Evolutionary conservation across 2,797 vertebrate genomes (phyloP), one percentile per base, ranked within the genome.

Genomic region (Aldrovandia affinis): DNA sequence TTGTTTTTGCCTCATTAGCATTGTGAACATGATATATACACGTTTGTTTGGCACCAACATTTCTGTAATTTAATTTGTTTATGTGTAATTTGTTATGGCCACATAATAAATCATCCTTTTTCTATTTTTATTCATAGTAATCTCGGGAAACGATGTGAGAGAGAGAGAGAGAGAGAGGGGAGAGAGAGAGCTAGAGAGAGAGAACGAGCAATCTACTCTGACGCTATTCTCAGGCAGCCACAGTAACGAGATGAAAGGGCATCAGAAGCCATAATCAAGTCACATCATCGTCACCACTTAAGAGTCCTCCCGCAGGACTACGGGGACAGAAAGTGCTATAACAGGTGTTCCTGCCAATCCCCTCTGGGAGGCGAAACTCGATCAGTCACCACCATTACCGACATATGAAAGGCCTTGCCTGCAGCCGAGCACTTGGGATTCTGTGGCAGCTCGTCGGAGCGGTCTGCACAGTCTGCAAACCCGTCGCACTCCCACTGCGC

Each of bases 401-500:
- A 22, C 25, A 30, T 1, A 39, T 57, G 65, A 47, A 57, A 82
- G 81, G 80, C 73, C 90, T 90, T 88, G 88, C 96, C 96, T 96
- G 96, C 94, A 90, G 88, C 95, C 86, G 86, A 94, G 88, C 97
- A 97, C 88, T 94, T 96, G 61, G 84, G 87, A 65, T 97, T 97
- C 89, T 96, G 83, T 20, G 96, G 97, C 2, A 94, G 94, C 88
- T 97, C 97, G 83, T 97, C 96, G 50, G 96, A 97, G 88, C 88
- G 94, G 89, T 97, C 97, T 63, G 92, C 93, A 83, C 97, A 97
- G 90, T 97, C 97, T 3, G 95, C 94, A 73, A 96, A 95, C 9
- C 97, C 96, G 0, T 97, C 97, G 85, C 97, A 97, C 30, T 97
- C 96, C 96, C 97, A 97, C 28, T 96, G 95, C 12, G 88, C 89